Base-by-base conservation (phyloP, 2,113 vertebrate genomes). In the Pollimyrus isidori region DNA sequence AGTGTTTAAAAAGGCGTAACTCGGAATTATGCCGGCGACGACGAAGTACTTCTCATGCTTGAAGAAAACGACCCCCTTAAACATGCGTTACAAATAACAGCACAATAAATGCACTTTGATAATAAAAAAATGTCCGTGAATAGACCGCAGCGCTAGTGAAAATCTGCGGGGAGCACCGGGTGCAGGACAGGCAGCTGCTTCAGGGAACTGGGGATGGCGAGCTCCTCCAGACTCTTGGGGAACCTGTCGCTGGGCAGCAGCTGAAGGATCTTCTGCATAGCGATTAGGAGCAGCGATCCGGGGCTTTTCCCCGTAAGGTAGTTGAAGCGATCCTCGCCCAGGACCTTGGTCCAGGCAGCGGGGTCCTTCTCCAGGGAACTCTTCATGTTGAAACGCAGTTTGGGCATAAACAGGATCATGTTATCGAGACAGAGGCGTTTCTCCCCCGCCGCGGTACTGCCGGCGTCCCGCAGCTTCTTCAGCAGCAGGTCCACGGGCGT, bases 371-470 rank as follows among this genome's bases (percentile, higher is more conserved):
- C 92, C 88, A 97, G 93, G 11, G 93, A 91, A 82, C 91, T 94
- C 52, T 93, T 92, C 96, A 96, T 95, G 90, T 97, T 96, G 90
- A 97, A 97, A 50, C 91, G 93, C 2, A 95, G 89, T 13, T 92
- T 94, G 1, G 96, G 96, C 94, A 96, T 96, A 93, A 97, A 98
- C 73, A 98, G 94, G 90, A 97, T 94, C 92, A 98, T 93, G 91
- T 95, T 96, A 92, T 98, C 95, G 0, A 97, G 91, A 90, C 97
- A 97, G 82, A 94, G 94, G 91, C 95, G 96, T 90, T 95, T 96
- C 30, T 95, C 17, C 30, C 30, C 95, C 15, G 92, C 93, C 0
- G 93, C 90, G 5, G 93, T 95, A 91, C 92, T 93, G 90, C 95
- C 93, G 42, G 95, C 94, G 91, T 95, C 95, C 93, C 95, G 91